Percentiles rank a stretch among this genome's conserved stretches.
These are phyloP conservation scores for Branchellion lobata DNA, from an alignment of 2,888 invertebrate species.

Conservation along the genomic window DNA sequence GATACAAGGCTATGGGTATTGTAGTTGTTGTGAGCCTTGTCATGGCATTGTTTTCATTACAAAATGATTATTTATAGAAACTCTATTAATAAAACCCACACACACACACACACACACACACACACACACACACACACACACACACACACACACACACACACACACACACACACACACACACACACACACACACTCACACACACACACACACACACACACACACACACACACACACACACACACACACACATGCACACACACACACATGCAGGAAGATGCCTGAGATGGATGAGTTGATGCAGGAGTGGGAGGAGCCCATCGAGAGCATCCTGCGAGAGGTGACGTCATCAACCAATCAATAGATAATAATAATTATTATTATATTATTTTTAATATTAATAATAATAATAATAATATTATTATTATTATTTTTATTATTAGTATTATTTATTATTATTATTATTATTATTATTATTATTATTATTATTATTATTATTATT, in stretches of 20 bases:
- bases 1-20: too few relatives aligned
- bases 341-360: slow-evolving; percentile 15
- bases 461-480: neutral
- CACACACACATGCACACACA: neutral
- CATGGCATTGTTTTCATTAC: too few relatives aligned
- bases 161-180: slow-evolving; percentile 18
- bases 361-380: neutral
- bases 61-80: too few relatives aligned
- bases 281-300: slow-evolving; percentile 87
- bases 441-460: neutral
- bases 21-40: too few relatives aligned
- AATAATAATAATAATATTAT: neutral
- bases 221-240: neutral
- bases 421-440: slow-evolving; percentile 26
- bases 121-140: slow-evolving; percentile 20
- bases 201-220: neutral
- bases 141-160: slow-evolving; percentile 20
- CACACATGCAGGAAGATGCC: slow-evolving; percentile 75
- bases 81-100: too few relatives aligned
- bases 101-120: slow-evolving; percentile 4
- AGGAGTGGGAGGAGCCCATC: slow-evolving; percentile 88
- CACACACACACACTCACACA: neutral
- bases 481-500: too few relatives aligned
- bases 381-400: neutral
- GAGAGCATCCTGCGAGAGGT: slow-evolving; percentile 75